Conservation (phyloP, 2,113 vertebrate species). For the Mesitornis unicolor region DNA sequence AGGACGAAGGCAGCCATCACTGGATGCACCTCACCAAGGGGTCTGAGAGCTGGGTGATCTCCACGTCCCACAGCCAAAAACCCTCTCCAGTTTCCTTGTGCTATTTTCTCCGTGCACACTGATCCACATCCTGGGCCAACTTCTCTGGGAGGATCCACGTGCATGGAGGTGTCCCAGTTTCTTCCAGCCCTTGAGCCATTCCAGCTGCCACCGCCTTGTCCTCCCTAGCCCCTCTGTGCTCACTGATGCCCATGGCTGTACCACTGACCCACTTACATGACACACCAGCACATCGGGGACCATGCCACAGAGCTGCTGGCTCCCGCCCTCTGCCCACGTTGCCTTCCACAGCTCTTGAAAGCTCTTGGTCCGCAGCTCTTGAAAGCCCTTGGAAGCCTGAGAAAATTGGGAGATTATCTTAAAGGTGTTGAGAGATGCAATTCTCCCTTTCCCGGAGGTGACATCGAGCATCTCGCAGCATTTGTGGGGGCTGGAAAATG, state of each 20-base stretch:
- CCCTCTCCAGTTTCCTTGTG: neutral
- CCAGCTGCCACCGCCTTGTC: neutral
- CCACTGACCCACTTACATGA: slow-evolving; percentile 39
- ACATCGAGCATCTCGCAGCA: rapidly evolving
- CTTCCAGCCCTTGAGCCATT: slow-evolving; percentile 36
- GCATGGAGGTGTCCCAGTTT: slow-evolving; percentile 28
- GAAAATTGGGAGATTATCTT: neutral
- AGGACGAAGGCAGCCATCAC: neutral
- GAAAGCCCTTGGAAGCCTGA: neutral
- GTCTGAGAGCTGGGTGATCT: rapidly evolving
- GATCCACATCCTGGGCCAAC: neutral
- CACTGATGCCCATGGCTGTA: neutral
- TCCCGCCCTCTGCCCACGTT: neutral
- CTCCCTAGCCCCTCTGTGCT: slow-evolving; percentile 1
- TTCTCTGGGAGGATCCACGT: slow-evolving; percentile 7
- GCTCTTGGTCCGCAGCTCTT: neutral
- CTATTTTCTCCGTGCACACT: neutral
- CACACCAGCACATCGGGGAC: neutral
- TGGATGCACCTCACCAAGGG: neutral
- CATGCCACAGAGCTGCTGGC: neutral
- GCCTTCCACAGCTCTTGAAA: neutral
- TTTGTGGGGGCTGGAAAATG: neutral
- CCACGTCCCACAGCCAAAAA: neutral
- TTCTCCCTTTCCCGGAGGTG: neutral
- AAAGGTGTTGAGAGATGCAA: neutral